Conservation (phyloP, 2,113 vertebrate species). For the Lepisosteus oculatus region DNA sequence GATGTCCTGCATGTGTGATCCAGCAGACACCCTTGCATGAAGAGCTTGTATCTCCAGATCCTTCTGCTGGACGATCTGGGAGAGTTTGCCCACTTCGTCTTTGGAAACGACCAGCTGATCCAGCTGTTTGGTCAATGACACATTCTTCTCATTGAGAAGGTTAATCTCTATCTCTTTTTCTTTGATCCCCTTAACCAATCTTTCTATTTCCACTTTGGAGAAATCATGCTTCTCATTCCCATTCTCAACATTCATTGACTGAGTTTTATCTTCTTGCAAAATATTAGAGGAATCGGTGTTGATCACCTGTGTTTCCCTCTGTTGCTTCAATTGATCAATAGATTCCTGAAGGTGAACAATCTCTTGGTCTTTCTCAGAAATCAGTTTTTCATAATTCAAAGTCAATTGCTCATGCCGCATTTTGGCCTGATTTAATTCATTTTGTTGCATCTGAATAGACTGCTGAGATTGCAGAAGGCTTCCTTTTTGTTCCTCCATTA, state of each 20-base stretch:
- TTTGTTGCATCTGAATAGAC: constrained; percentile 75
- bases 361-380: constrained; percentile 82
- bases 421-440: constrained; percentile 79
- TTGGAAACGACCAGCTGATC: constrained; percentile 80
- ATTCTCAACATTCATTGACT: constrained; percentile 80
- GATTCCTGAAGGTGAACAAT: constrained; percentile 75
- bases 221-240: constrained; percentile 94
- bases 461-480: constrained; percentile 71
- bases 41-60: constrained; percentile 91
- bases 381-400: constrained; percentile 73
- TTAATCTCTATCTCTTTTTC: constrained; percentile 92
- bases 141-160: constrained; percentile 89
- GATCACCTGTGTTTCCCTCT: constrained; percentile 56
- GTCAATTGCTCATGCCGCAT: constrained; percentile 78
- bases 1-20: constrained; percentile 75
- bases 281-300: constrained; percentile 71
- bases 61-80: constrained; percentile 86
- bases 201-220: constrained; percentile 89
- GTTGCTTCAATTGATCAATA: constrained; percentile 68
- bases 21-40: constrained; percentile 75
- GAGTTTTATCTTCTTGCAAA: constrained; percentile 84
- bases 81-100: constrained; percentile 87
- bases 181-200: constrained; percentile 84
- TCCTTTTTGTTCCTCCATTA: constrained; percentile 77
- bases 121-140: constrained; percentile 79